A percentile compares a stretch with the other conserved stretches of the same genome.
These are phyloP conservation scores for Chamaetylas fuelleborni DNA, from an alignment of 2,113 vertebrate genomes.

Conservation along the genomic window DNA sequence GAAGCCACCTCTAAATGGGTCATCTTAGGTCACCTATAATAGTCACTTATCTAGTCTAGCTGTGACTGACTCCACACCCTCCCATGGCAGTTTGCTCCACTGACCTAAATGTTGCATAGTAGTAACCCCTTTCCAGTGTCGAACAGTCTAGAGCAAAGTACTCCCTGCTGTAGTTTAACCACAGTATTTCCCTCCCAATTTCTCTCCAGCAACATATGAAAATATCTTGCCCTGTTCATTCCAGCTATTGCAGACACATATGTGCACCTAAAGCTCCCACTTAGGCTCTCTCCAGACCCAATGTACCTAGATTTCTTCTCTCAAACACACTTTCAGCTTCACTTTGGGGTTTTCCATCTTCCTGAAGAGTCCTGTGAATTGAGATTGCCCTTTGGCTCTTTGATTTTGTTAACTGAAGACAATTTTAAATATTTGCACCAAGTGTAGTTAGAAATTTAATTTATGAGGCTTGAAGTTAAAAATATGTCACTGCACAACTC, in stretches of 20 bases:
- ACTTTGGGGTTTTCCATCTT: not conserved
- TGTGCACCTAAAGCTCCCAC: not conserved
- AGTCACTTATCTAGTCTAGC: not conserved
- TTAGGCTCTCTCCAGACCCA: not conserved
- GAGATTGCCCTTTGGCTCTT: not conserved
- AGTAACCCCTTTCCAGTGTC: conserved; percentile 9
- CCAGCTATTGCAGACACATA: not conserved
- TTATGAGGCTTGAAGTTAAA: not conserved
- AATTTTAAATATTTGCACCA: conserved; percentile 1
- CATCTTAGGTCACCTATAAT: not conserved
- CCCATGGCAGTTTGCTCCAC: conserved; percentile 19
- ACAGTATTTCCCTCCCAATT: not conserved
- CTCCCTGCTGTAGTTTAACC: not conserved
- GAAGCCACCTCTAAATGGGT: not conserved
- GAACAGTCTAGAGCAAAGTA: not conserved
- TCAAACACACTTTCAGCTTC: not conserved
- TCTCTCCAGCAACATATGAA: not conserved
- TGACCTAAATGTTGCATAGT: conserved; percentile 10
- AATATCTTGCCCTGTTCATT: not conserved
- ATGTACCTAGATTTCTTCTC: not conserved
- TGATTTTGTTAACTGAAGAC: not conserved
- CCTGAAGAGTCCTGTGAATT: not conserved
- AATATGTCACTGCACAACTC: not conserved
- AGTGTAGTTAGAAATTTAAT: not conserved
- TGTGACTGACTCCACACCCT: not conserved